A percentile compares a stretch with the other conserved stretches of the same genome.
phyloP scores from a whole-genome alignment of 1,140 invertebrate species.

The Periplaneta americana region DNA sequence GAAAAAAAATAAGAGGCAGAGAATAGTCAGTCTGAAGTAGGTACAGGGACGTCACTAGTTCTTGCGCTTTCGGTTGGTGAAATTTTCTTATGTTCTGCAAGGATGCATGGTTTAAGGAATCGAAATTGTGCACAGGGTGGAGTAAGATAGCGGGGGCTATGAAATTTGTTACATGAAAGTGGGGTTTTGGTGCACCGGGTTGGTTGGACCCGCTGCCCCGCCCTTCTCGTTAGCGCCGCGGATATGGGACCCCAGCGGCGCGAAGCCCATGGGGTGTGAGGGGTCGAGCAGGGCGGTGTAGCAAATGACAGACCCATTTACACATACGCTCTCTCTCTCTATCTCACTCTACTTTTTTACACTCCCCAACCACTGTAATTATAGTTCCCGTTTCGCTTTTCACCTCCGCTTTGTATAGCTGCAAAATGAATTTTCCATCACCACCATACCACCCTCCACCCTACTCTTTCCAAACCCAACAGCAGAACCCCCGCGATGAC shows the following conservation, averaged over 20 bases:
- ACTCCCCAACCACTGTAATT: background rate
- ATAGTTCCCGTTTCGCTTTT: background rate
- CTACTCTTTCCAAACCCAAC: too few species aligned
- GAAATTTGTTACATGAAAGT: too few species aligned
- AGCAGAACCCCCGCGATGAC: background rate
- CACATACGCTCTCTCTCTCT: background rate
- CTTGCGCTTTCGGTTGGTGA: too few species aligned
- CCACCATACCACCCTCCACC: too few species aligned
- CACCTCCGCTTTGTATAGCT: background rate
- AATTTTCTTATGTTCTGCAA: too few species aligned
- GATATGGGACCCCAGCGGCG: background rate
- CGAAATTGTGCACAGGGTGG: background rate
- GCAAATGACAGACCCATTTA: conserved; percentile 17
- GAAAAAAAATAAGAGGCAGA: too few species aligned
- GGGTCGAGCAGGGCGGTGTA: background rate
- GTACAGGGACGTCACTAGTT: too few species aligned
- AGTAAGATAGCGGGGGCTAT: background rate
- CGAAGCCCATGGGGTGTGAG: background rate
- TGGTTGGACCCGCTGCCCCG: conserved; percentile 1
- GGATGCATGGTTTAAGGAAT: too few species aligned
- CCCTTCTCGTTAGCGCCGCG: conserved; percentile 12
- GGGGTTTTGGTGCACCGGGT: background rate
- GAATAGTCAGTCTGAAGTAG: too few species aligned
- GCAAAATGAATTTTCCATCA: background rate
- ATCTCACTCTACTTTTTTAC: background rate